These are phyloP conservation scores for Hapalemur alaotrensis DNA, from an alignment of 2,797 vertebrate genomes.

Conservation along the genomic window DNA sequence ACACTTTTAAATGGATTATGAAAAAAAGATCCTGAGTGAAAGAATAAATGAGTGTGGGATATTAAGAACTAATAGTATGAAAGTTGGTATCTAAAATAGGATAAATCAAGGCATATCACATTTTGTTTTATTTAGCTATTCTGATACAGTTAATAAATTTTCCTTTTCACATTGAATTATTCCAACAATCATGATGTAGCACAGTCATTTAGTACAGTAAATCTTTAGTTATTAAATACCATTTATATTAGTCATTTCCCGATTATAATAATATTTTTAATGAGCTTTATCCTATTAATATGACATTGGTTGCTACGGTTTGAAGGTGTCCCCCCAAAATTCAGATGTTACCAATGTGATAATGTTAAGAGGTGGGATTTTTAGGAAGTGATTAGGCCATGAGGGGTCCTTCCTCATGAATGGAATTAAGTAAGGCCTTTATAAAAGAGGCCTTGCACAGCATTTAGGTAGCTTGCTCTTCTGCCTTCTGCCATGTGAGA, in stretches of 20 bases:
- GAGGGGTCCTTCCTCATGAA: rapidly evolving
- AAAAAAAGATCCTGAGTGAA: background rate
- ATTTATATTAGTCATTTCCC: background rate
- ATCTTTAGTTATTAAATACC: background rate
- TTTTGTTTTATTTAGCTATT: background rate
- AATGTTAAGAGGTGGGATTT: background rate
- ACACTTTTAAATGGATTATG: background rate
- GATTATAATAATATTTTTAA: background rate
- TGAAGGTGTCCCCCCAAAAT: background rate
- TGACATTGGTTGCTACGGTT: background rate
- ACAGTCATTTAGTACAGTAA: background rate
- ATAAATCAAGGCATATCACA: background rate
- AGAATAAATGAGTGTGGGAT: background rate
- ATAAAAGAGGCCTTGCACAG: background rate
- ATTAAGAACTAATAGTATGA: background rate
- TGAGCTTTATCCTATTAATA: background rate
- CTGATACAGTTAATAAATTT: background rate
- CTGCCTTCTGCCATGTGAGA: background rate
- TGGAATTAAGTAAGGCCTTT: background rate
- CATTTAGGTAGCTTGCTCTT: background rate
- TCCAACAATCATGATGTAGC: background rate
- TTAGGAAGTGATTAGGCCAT: background rate
- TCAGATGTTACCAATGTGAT: background rate
- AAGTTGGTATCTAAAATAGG: background rate
- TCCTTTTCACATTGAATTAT: background rate